Conservation (phyloP, 2,797 vertebrate species). For the Falco novaeseelandiae region DNA sequence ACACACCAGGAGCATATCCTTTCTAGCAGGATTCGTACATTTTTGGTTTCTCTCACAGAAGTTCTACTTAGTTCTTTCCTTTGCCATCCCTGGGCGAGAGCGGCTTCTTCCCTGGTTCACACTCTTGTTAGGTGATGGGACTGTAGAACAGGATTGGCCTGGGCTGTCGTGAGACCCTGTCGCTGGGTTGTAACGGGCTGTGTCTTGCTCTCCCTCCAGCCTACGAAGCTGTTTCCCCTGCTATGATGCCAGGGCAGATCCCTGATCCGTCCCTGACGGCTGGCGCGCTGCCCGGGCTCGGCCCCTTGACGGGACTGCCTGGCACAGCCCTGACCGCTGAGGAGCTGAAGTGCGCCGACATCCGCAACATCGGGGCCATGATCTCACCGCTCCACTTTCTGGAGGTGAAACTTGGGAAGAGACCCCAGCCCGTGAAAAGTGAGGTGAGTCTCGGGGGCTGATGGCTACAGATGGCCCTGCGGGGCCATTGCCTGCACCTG, state of each 20-base stretch:
- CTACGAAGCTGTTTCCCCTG: slow-evolving; percentile 77
- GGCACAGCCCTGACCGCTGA: slow-evolving; percentile 87
- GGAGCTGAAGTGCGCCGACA: slow-evolving; percentile 90
- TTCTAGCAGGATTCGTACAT: background rate
- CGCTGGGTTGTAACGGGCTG: background rate
- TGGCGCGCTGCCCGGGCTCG: slow-evolving; percentile 89
- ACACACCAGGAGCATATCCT: background rate
- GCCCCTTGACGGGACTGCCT: slow-evolving; percentile 88
- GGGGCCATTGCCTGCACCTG: background rate
- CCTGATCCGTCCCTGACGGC: slow-evolving; percentile 93
- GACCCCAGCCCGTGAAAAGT: slow-evolving; percentile 88
- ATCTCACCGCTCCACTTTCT: slow-evolving; percentile 92
- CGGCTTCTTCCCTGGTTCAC: rapidly evolving
- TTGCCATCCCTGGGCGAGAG: background rate
- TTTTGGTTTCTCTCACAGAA: background rate
- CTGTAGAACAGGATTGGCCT: background rate
- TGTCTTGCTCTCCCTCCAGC: slow-evolving; percentile 53
- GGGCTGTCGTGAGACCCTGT: background rate
- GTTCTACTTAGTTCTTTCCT: background rate
- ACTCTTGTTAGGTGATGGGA: background rate
- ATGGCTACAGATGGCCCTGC: background rate
- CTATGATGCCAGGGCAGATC: slow-evolving; percentile 97
- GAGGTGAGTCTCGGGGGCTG: slow-evolving; percentile 81
- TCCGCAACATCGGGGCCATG: slow-evolving; percentile 91
- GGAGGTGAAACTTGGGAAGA: slow-evolving; percentile 89